Percentiles rank a stretch among this genome's conserved stretches.
Conservation (phyloP, 2,113 vertebrate genomes). For the Labeo rohita region DNA sequence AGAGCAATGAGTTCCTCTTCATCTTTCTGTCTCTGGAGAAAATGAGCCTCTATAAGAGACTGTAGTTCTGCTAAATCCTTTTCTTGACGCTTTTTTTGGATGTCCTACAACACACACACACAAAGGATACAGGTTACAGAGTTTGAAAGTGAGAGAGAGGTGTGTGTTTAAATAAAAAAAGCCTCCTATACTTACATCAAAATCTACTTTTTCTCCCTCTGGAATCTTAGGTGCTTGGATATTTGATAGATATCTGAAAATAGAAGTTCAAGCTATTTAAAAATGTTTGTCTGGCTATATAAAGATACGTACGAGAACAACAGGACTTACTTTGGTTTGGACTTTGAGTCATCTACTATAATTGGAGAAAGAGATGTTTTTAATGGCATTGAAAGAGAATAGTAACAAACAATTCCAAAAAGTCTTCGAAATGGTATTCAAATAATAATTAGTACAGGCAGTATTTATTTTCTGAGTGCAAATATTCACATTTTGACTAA, state of each 20-base stretch:
- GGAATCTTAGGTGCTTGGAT: conserved; percentile 77
- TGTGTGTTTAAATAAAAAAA: not conserved
- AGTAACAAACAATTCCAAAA: not conserved
- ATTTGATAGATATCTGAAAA: conserved; percentile 76
- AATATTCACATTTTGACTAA: not conserved
- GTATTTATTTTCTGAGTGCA: not conserved
- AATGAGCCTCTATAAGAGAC: conserved; percentile 90
- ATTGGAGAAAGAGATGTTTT: conserved; percentile 33
- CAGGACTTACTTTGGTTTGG: conserved; percentile 76
- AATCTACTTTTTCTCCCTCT: conserved; percentile 81
- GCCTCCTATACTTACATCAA: conserved; percentile 71
- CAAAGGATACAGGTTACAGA: not conserved
- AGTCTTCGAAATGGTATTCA: not conserved
- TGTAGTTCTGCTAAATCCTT: conserved; percentile 90
- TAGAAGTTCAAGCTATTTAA: not conserved
- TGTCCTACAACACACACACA: conserved; percentile 76
- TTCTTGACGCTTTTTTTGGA: conserved; percentile 89
- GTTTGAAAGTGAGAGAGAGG: not conserved
- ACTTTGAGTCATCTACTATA: conserved; percentile 70
- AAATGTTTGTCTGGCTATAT: not conserved
- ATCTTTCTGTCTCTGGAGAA: conserved; percentile 89
- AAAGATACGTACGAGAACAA: not conserved
- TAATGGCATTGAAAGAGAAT: not conserved
- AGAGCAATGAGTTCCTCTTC: conserved; percentile 88
- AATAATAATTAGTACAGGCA: not conserved